Percentiles rank a stretch among this genome's conserved stretches.
These are phyloP conservation scores for Hemicordylus capensis DNA, from an alignment of 2,113 vertebrate species.

Conservation along the genomic window DNA sequence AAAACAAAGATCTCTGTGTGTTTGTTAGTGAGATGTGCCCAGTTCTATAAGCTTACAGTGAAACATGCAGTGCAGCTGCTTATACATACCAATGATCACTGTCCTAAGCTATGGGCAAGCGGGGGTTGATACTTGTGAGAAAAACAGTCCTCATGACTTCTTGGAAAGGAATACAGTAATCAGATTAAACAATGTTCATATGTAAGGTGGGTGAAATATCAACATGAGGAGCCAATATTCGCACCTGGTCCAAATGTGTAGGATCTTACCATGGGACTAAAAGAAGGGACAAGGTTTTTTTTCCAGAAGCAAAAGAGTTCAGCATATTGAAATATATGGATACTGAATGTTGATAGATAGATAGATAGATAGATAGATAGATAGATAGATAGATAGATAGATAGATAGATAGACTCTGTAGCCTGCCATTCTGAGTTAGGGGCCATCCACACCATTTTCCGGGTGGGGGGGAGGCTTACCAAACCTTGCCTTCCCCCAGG, in stretches of 20 bases:
- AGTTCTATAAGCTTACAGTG: neutral
- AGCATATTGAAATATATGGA: neutral
- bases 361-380: too few species aligned
- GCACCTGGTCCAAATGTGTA: neutral
- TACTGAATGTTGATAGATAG: too few species aligned
- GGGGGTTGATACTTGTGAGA: neutral
- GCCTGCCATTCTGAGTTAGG: too few species aligned
- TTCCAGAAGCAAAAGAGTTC: neutral
- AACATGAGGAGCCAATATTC: neutral
- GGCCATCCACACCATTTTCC: too few species aligned
- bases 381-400: too few species aligned
- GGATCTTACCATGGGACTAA: neutral
- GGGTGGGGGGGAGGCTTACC: too few species aligned
- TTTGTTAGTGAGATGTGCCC: fast-evolving
- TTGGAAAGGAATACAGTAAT: neutral
- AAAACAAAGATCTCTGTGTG: neutral
- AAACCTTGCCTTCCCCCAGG: too few species aligned
- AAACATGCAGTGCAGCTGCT: fast-evolving
- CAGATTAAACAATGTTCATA: neutral
- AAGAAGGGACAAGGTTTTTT: neutral
- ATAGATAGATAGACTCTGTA: too few species aligned
- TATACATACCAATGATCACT: neutral
- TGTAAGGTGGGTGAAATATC: neutral
- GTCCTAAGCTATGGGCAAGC: neutral
- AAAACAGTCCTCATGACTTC: neutral